A percentile compares a stretch with the other conserved stretches of the same genome.
phyloP scores from a whole-genome alignment of 2,113 vertebrate species.

The Myotis brandtii region DNA sequence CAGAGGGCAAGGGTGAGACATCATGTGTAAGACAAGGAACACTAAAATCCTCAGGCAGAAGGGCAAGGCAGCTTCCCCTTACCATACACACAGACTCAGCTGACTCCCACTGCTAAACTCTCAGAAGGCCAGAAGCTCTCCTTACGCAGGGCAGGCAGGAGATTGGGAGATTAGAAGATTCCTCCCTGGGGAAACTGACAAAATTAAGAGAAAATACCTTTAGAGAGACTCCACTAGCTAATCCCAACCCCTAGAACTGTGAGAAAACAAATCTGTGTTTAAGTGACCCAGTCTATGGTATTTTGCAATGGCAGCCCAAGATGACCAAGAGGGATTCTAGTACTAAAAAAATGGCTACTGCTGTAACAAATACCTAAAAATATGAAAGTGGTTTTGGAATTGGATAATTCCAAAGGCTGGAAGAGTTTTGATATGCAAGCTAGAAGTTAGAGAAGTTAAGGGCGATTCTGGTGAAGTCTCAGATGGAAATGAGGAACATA shows the following conservation, averaged over 20 bases:
- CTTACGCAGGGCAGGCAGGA: not conserved
- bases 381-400: not conserved
- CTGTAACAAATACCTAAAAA: not conserved
- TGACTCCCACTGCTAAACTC: not conserved
- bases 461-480: not conserved
- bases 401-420: not conserved
- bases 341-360: not conserved
- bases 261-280: not conserved
- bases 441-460: not conserved
- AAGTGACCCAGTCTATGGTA: not conserved
- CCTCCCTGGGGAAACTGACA: not conserved
- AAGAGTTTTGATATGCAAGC: not conserved
- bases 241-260: not conserved
- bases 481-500: not conserved
- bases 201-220: not conserved
- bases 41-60: not conserved
- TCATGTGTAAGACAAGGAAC: not conserved
- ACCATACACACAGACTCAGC: not conserved
- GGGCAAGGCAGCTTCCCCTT: not conserved
- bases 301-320: not conserved
- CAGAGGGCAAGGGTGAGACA: not conserved
- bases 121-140: not conserved
- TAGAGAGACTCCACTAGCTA: not conserved
- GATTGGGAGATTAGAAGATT: not conserved
- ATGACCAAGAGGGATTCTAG: not conserved